A percentile compares a stretch with the other conserved stretches of the same genome.
Evolutionary conservation across 2,113 vertebrate species (phyloP).

Genomic region (Fregetta grallaria): DNA sequence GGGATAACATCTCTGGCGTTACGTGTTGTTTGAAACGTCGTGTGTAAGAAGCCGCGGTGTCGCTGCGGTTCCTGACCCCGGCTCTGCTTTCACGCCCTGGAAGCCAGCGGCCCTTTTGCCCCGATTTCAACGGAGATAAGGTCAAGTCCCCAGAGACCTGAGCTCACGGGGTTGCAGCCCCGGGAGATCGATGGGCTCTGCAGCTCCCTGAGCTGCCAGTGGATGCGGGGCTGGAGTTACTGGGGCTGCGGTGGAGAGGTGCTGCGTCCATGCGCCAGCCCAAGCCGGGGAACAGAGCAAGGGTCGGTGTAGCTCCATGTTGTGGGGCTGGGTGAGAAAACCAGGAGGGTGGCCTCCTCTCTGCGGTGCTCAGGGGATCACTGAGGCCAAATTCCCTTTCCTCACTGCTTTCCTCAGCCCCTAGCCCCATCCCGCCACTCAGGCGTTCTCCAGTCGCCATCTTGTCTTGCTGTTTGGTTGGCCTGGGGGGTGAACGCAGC

Average conservation of each 20-base stretch:
- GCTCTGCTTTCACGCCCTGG: background rate
- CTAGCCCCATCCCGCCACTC: background rate
- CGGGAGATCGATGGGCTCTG: background rate
- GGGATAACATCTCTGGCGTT: background rate
- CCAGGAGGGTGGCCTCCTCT: background rate
- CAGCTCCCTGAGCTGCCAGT: too few species aligned
- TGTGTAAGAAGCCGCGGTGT: fast-evolving
- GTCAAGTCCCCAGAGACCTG: background rate
- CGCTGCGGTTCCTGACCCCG: background rate
- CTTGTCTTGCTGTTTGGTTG: background rate
- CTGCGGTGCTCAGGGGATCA: too few species aligned
- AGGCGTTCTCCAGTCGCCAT: fast-evolving
- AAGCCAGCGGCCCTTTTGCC: background rate
- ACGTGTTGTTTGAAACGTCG: fast-evolving
- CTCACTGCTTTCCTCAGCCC: background rate
- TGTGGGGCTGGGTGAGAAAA: too few species aligned
- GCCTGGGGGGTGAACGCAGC: background rate
- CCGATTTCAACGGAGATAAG: background rate
- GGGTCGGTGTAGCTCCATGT: fast-evolving
- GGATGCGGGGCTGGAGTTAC: background rate
- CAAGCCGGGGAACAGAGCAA: fast-evolving
- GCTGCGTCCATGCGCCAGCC: background rate
- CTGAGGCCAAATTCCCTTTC: background rate
- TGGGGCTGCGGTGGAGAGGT: too few species aligned
- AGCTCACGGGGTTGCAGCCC: background rate